Percentiles rank a stretch among this genome's conserved stretches.
Evolutionary conservation across 2,888 invertebrate genomes (phyloP).

Genomic region (Netelia inedita): DNA sequence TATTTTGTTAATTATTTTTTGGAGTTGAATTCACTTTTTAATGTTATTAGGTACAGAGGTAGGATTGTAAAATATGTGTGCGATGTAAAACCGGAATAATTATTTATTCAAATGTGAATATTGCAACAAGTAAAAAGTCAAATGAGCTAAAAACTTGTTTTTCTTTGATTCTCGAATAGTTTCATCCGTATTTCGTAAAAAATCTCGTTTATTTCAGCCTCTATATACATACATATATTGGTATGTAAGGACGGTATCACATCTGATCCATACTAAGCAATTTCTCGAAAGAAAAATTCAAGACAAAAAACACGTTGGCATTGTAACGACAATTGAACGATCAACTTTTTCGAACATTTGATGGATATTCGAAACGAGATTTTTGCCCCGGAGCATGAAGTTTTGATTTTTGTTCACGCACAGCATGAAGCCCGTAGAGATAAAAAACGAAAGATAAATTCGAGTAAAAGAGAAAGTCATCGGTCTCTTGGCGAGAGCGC

Average conservation of each 20-base stretch:
- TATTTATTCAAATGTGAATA: background rate
- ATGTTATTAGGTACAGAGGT: too few species aligned
- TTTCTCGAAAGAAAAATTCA: constrained; percentile 17
- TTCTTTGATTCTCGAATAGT: background rate
- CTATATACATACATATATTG: background rate
- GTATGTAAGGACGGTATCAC: too few species aligned
- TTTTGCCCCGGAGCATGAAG: constrained; percentile 16
- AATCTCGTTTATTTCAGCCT: background rate
- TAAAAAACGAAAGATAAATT: constrained; percentile 12
- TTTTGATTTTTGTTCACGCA: background rate
- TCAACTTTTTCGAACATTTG: background rate
- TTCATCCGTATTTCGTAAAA: background rate
- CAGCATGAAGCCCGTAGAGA: background rate
- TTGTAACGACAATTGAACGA: constrained; percentile 66
- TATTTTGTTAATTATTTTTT: too few species aligned
- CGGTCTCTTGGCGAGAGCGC: background rate
- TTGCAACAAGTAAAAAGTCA: background rate
- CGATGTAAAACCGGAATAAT: background rate
- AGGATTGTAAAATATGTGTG: too few species aligned
- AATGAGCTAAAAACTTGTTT: background rate
- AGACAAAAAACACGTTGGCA: constrained; percentile 23
- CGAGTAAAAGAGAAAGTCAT: constrained; percentile 34
- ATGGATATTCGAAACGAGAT: background rate
- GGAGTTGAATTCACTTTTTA: too few species aligned
- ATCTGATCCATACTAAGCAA: constrained; percentile 42